phyloP scores from a whole-genome alignment of 53 echinoderm and acorn worm genomes.

The Apostichopus leukothele region DNA sequence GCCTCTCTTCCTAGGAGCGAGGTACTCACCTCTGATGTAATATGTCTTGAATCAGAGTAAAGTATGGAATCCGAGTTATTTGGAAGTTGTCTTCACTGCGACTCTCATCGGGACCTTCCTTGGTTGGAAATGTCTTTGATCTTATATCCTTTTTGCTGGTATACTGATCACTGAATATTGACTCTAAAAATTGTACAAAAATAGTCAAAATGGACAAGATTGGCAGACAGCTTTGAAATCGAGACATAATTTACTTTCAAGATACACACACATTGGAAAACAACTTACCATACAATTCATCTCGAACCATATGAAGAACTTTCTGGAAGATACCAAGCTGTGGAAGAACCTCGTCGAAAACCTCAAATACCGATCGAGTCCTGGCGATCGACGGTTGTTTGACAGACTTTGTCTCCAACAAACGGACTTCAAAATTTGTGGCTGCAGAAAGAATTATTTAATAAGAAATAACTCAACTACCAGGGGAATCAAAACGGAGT shows the following conservation, averaged over 20 bases:
- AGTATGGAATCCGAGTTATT: constrained; percentile 87
- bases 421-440: constrained; percentile 82
- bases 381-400: constrained; percentile 63
- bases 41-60: constrained; percentile 83
- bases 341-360: constrained; percentile 92
- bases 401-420: constrained; percentile 70
- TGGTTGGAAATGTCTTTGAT: constrained; percentile 59
- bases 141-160: constrained; percentile 73
- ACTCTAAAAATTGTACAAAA: constrained; percentile 55
- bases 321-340: constrained; percentile 85
- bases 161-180: constrained; percentile 88
- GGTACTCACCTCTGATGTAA: constrained; percentile 77
- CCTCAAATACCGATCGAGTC: constrained; percentile 77
- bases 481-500: too few species aligned
- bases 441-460: constrained; percentile 51
- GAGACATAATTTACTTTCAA: too few species aligned
- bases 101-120: constrained; percentile 59
- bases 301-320: constrained; percentile 83
- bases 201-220: not conserved
- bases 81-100: constrained; percentile 57
- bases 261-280: not conserved
- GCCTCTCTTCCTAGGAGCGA: too few species aligned
- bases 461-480: not conserved
- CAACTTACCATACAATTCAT: constrained; percentile 83
- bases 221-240: not conserved